phyloP scores from a whole-genome alignment of 2,888 invertebrate species.

The Erpobdella octoculata region DNA sequence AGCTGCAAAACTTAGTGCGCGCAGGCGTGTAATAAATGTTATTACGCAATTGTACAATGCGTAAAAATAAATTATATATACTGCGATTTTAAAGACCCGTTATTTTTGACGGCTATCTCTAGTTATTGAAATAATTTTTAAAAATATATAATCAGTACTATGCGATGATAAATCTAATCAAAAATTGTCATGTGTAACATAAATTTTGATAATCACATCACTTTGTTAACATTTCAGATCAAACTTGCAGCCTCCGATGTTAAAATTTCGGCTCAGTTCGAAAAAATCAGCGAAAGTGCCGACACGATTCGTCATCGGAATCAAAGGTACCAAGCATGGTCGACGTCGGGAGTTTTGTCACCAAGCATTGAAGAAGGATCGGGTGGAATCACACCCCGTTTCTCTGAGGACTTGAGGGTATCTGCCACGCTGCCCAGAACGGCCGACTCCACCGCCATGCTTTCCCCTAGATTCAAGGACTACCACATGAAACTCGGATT shows the following conservation, averaged over 20 bases:
- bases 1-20: too few species aligned
- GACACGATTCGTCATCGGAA: background rate
- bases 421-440: background rate
- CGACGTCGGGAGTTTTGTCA: background rate
- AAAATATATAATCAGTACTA: too few species aligned
- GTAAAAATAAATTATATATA: too few species aligned
- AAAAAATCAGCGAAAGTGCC: background rate
- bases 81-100: too few species aligned
- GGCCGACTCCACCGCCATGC: background rate
- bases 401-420: background rate
- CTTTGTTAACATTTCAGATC: background rate
- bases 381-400: background rate
- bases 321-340: slow-evolving; percentile 1
- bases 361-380: background rate
- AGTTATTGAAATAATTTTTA: too few species aligned
- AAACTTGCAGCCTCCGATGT: background rate
- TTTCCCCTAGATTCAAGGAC: background rate
- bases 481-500: background rate
- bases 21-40: too few species aligned
- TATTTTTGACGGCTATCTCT: too few species aligned
- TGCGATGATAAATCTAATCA: too few species aligned
- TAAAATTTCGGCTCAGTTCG: background rate
- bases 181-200: too few species aligned
- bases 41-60: too few species aligned
- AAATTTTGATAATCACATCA: too few species aligned